These are phyloP conservation scores for Avahi laniger DNA, from an alignment of 2,797 vertebrate species.

Conservation along the genomic window DNA sequence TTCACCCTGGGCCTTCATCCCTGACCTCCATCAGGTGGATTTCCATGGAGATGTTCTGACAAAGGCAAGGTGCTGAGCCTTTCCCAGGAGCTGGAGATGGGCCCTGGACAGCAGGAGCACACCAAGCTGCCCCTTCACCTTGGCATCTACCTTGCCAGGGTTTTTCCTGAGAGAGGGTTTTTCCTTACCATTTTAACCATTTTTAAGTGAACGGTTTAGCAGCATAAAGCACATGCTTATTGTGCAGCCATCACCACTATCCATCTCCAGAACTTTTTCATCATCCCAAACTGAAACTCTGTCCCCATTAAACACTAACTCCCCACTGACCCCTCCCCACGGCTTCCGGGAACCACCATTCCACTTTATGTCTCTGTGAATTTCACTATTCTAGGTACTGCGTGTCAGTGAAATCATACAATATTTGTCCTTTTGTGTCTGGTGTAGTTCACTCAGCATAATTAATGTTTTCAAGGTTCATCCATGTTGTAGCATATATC, in stretches of 20 bases:
- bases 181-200: not conserved
- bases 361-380: not conserved
- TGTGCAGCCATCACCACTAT: not conserved
- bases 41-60: constrained; percentile 9
- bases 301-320: not conserved
- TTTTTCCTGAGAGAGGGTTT: not conserved
- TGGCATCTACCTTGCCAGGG: not conserved
- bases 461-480: not conserved
- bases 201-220: not conserved
- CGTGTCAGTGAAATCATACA: not conserved
- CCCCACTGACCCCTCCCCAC: not conserved
- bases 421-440: not conserved
- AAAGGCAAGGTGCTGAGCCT: not conserved
- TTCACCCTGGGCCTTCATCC: not conserved
- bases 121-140: not conserved
- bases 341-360: not conserved
- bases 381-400: not conserved
- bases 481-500: not conserved
- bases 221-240: not conserved
- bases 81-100: not conserved
- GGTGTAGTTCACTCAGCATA: not conserved
- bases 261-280: not conserved
- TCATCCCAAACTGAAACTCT: not conserved
- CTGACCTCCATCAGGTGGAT: constrained; percentile 60
- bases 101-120: not conserved